Percentiles rank a stretch among this genome's conserved stretches.
phyloP scores from a whole-genome alignment of 2,888 invertebrate species.

The Drepana falcataria region DNA sequence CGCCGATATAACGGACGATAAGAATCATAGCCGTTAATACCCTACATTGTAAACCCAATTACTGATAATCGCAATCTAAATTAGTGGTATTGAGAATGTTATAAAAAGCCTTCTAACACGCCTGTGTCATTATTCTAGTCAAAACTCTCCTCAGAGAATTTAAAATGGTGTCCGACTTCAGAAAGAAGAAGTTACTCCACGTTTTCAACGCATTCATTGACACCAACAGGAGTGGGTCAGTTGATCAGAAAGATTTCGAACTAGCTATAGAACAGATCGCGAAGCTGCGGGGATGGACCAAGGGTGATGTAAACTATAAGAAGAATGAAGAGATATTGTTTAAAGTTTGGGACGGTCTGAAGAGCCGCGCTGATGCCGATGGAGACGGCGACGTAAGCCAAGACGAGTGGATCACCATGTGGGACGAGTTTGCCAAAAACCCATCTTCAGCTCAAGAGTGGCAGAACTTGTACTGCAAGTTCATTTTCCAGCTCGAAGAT shows the following conservation, averaged over 20 bases:
- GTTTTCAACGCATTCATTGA: slow-evolving; percentile 94
- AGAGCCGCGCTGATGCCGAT: slow-evolving; percentile 88
- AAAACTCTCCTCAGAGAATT: slow-evolving; percentile 9
- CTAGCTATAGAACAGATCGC: slow-evolving; percentile 91
- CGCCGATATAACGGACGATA: slow-evolving; percentile 3
- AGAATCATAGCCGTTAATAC: neutral
- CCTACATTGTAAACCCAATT: slow-evolving; percentile 1
- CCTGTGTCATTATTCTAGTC: slow-evolving; percentile 7
- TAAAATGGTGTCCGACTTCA: slow-evolving; percentile 88
- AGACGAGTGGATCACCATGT: slow-evolving; percentile 93
- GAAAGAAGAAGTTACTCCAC: slow-evolving; percentile 91
- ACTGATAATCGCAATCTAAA: slow-evolving; percentile 13
- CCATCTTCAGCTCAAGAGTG: slow-evolving; percentile 87
- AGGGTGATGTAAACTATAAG: slow-evolving; percentile 84
- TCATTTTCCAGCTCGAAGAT: slow-evolving; percentile 92
- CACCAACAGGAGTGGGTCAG: slow-evolving; percentile 91
- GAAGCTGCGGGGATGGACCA: slow-evolving; percentile 86
- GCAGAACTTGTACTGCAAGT: slow-evolving; percentile 91
- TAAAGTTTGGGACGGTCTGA: slow-evolving; percentile 90
- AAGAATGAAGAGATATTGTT: slow-evolving; percentile 86
- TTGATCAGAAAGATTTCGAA: slow-evolving; percentile 93
- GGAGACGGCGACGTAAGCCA: slow-evolving; percentile 91
- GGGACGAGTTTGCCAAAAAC: slow-evolving; percentile 88
- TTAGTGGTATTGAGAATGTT: slow-evolving; percentile 9
- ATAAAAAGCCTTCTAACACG: slow-evolving; percentile 22